Evolutionary conservation across 2,113 vertebrate genomes (phyloP), one percentile per base, ranked within the genome.

Genomic region (Crypturellus undulatus): DNA sequence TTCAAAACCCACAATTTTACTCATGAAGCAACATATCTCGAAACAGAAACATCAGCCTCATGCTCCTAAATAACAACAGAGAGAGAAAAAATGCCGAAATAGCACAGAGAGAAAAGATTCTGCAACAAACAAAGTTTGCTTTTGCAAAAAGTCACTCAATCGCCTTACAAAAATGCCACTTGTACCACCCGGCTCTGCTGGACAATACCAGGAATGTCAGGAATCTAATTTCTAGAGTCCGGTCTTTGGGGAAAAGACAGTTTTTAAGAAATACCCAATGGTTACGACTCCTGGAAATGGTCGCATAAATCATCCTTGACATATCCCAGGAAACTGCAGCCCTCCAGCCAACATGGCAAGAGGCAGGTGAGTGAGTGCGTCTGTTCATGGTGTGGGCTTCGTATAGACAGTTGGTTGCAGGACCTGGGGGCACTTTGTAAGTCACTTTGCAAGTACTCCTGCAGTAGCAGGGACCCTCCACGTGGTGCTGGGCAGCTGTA

Each of bases 221-320:
- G 91, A 97, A 96, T 94, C 71, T 92, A 21, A 56, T 78, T 94
- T 92, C 88, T 92, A 45, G 51, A 79, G 82, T 60, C 79, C 59
- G 26, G 15, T 47, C 87, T 91, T 93, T 30, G 59, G 79, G 63
- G 76, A 69, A 60, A 75, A 88, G 30, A 51, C n/a, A n/a, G 43
- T 20, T 87, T 88, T 90, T 69, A 79, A 67, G 70, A 84, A 49
- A 84, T 81, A 65, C 16, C 22, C 30, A 4, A 52, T 45, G 69
- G 89, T 71, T 71, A 76, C 0, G 2, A 58, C 82, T 79, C 58
- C 70, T 68, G 51, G 70, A 87, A 97, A 70, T 64, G 86, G 26
- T 42, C 84, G 18, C 8, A 69, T 86, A 91, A 91, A 90, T 94
- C 79, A 86, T 58, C 89, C 30, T 63, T 78, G 77, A 64, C 12